Evolutionary conservation across 2,888 invertebrate genomes (phyloP).

Genomic region (Epinotia bilunana): DNA sequence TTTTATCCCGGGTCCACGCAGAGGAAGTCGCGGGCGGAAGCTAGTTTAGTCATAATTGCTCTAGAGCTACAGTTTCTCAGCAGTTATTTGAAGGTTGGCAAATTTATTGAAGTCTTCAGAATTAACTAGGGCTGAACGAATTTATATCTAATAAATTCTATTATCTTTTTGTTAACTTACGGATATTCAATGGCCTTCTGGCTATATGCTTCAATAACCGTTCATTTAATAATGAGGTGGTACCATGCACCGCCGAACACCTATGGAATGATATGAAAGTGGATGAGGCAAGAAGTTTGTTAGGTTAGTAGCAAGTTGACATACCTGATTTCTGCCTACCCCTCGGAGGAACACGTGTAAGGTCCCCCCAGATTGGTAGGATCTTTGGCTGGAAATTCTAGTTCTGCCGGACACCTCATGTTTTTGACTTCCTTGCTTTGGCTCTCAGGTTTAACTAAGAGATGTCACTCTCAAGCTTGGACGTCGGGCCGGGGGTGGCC

Average conservation of each 20-base stretch:
- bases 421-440: neutral
- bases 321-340: no score
- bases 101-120: neutral
- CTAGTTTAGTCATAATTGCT: slow-evolving; percentile 10
- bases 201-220: neutral
- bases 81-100: slow-evolving; percentile 8
- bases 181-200: neutral
- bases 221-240: no score
- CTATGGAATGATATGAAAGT: no score
- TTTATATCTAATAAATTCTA: neutral
- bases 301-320: neutral
- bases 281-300: neutral
- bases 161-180: neutral
- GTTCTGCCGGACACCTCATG: neutral
- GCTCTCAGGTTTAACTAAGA: slow-evolving; percentile 35
- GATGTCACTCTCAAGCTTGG: slow-evolving; percentile 49
- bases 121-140: slow-evolving; percentile 10
- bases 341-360: no score
- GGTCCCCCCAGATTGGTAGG: no score
- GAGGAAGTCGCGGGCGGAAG: no score
- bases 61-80: slow-evolving; percentile 4
- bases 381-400: no score
- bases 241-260: neutral
- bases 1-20: no score
- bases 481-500: slow-evolving; percentile 50